Base-by-base conservation (phyloP, 2,888 invertebrate species). In the Cremastinae sp. region DNA sequence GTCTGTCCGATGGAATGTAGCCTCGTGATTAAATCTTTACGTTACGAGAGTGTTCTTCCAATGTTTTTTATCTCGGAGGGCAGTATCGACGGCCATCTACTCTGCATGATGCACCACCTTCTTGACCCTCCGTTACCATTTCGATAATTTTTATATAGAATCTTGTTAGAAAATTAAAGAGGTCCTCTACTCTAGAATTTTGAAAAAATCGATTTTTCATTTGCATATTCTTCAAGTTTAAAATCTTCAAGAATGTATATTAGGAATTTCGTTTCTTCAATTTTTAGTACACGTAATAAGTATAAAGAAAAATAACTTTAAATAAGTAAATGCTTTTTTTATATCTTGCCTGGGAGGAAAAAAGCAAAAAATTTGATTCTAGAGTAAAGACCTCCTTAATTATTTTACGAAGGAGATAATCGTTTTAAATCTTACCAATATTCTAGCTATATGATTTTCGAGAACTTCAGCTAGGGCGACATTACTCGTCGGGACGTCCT, bases 391-490 rank as follows among this genome's bases (percentile, higher is more conserved):
- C n/a, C n/a, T n/a, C n/a, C n/a, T n/a, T n/a, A n/a, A n/a, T n/a
- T n/a, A n/a, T n/a, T n/a, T n/a, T n/a, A n/a, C 47, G 16, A 14
- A 58, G 47, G 4, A 41, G 16, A 43, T 10, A 20, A 36, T 20
- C 12, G 12, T 14, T n/a, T n/a, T 8, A 28, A 20, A 43, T 22
- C 87, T 90, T 83, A 93, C 93, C 90, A 93, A 84, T 80, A 92
- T 91, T 80, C 91, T 91, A 9, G 92, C 91, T 80, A 93, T 91
- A 82, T 93, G 92, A 85, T 92, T 90, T 75, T 93, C 92, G 9
- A 92, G 85, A 49, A 93, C 93, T 88, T 93, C 93, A 2, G 92
- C 92, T 34, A 93, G 83, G 9, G 92, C 90, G 53, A 92, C 85
- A 71, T 86, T 87, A 38, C 84, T 80, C 56, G 85, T 81, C 5